Percentiles rank a stretch among this genome's conserved stretches.
Conservation (phyloP, 1,140 invertebrate genomes). For the Atta colombica region DNA sequence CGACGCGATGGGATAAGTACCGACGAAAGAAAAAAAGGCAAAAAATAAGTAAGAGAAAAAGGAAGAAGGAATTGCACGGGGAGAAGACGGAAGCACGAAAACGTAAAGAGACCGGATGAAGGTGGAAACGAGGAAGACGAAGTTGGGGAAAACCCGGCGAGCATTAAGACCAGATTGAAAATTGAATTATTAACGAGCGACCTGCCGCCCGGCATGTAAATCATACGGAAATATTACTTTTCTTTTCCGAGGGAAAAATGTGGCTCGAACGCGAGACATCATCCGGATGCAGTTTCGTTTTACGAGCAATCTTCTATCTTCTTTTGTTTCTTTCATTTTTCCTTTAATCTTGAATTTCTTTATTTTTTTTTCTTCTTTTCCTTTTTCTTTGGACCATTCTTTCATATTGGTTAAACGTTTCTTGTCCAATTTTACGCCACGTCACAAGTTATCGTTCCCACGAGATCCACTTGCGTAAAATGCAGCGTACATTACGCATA, state of each 20-base stretch:
- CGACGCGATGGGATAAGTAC: constrained; percentile 53
- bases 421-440: constrained; percentile 61
- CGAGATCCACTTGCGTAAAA: constrained; percentile 48
- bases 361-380: neutral
- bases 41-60: constrained; percentile 26
- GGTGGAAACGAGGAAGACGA: constrained; percentile 17
- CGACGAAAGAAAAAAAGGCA: constrained; percentile 30
- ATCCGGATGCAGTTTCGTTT: constrained; percentile 60
- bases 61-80: too few species aligned
- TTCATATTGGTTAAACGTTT: constrained; percentile 35
- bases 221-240: constrained; percentile 80
- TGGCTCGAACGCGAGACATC: constrained; percentile 58
- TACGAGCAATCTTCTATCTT: constrained; percentile 37
- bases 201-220: constrained; percentile 77
- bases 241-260: constrained; percentile 62
- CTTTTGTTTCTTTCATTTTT: neutral
- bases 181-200: constrained; percentile 80
- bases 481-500: constrained; percentile 9
- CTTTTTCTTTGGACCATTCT: neutral
- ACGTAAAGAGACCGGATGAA: constrained; percentile 26
- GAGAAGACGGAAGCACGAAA: constrained; percentile 36
- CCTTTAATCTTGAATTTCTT: constrained; percentile 22
- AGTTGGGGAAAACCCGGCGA: constrained; percentile 58
- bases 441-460: constrained; percentile 59
- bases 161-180: constrained; percentile 80